Conservation (phyloP, 2,888 invertebrate genomes). For the Epinotia brunnichana region DNA sequence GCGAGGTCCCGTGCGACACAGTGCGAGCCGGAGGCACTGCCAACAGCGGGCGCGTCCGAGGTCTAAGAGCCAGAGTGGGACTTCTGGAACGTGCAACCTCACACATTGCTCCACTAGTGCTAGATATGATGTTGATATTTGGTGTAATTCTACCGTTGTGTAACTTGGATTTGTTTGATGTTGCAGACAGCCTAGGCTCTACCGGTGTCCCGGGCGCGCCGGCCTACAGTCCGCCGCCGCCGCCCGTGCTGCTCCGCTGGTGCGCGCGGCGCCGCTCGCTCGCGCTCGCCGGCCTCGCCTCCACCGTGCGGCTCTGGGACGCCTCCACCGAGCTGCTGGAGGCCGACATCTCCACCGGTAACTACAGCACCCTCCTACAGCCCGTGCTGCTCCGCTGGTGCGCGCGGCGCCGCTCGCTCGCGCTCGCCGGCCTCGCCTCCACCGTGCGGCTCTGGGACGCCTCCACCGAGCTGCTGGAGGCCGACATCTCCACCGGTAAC, state of each 20-base stretch:
- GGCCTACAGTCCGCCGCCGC: constrained; percentile 58
- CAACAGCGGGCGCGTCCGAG: no score
- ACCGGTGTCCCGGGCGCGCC: constrained; percentile 44
- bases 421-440: no score
- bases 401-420: no score
- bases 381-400: no score
- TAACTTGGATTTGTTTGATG: neutral
- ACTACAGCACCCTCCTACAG: no score
- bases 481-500: no score
- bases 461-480: constrained; percentile 85
- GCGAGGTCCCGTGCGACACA: no score
- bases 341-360: constrained; percentile 90
- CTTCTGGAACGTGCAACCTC: no score
- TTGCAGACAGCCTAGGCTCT: constrained; percentile 20
- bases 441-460: constrained; percentile 94
- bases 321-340: constrained; percentile 90
- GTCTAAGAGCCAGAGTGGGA: no score
- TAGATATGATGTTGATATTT: no score
- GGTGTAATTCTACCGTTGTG: neutral
- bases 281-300: constrained; percentile 91
- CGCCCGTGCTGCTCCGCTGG: constrained; percentile 92
- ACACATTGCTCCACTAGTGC: no score
- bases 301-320: constrained; percentile 94
- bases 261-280: constrained; percentile 90
- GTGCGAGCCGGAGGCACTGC: no score